phyloP scores from a whole-genome alignment of 92 coral and sea anemone genomes.

The Phymanthus crucifer region DNA sequence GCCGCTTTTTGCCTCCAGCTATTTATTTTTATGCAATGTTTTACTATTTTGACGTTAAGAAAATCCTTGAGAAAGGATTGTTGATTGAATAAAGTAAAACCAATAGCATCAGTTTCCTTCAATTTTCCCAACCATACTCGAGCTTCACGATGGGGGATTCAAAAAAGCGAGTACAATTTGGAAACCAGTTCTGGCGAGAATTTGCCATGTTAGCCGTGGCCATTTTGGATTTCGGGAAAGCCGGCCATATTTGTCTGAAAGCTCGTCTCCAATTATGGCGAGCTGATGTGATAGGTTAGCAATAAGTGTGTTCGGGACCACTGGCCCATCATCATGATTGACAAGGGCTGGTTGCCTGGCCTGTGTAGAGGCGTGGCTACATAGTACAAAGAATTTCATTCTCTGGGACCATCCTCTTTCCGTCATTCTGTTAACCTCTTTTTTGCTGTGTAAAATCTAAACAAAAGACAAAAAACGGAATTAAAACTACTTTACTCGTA shows the following conservation, averaged over 20 bases:
- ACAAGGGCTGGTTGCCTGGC: slow-evolving; percentile 25
- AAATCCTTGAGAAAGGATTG: too few species aligned
- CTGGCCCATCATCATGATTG: neutral
- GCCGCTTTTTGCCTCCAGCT: too few species aligned
- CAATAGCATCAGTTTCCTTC: too few species aligned
- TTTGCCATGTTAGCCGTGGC: slow-evolving; percentile 12
- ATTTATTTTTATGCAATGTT: too few species aligned
- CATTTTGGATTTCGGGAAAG: neutral
- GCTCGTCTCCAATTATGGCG: slow-evolving; percentile 30
- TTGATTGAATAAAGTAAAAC: too few species aligned
- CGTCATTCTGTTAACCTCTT: neutral
- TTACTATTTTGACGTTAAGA: too few species aligned
- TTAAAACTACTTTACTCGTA: neutral
- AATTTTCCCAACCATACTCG: too few species aligned
- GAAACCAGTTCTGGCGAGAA: slow-evolving; percentile 11
- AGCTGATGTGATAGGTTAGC: slow-evolving; percentile 33
- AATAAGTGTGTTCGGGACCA: slow-evolving; percentile 4
- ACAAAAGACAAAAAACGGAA: neutral
- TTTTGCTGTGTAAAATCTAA: neutral
- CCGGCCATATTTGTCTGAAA: slow-evolving; percentile 9
- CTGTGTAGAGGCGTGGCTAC: slow-evolving; percentile 30
- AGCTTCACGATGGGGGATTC: slow-evolving; percentile 23
- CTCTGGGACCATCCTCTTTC: neutral
- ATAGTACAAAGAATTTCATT: slow-evolving; percentile 24
- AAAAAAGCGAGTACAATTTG: slow-evolving; percentile 24